Conservation (phyloP, 2,113 vertebrate genomes). For the Sisor rabdophorus region DNA sequence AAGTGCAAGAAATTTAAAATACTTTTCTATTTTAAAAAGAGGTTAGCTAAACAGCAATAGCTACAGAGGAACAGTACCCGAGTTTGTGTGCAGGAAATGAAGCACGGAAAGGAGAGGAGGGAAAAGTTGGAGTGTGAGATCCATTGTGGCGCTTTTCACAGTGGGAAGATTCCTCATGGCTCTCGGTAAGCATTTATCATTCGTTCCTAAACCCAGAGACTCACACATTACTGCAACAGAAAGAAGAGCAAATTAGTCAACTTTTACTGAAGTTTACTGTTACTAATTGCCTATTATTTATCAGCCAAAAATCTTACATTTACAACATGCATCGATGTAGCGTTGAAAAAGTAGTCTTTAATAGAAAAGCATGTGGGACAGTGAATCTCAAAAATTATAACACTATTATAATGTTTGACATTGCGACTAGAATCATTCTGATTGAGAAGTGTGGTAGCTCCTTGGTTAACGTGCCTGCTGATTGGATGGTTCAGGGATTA, state of each 20-base stretch:
- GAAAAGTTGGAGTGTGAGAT: slow-evolving; percentile 54
- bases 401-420: no score
- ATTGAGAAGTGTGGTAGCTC: no score
- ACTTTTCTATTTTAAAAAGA: neutral
- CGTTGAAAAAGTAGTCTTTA: no score
- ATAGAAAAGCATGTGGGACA: neutral
- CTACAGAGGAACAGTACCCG: neutral
- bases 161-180: slow-evolving; percentile 9
- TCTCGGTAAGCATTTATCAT: slow-evolving; percentile 63
- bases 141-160: slow-evolving; percentile 57
- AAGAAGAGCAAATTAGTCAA: neutral
- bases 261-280: slow-evolving; percentile 7
- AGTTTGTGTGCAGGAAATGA: slow-evolving; percentile 26
- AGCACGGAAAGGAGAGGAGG: slow-evolving; percentile 58
- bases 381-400: neutral
- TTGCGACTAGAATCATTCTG: no score
- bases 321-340: neutral
- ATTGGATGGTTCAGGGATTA: no score
- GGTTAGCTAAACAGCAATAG: neutral
- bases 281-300: neutral
- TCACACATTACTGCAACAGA: slow-evolving; percentile 58
- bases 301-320: neutral
- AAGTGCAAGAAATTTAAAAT: neutral
- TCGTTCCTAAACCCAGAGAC: slow-evolving; percentile 62
- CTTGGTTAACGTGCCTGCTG: no score